Evolutionary conservation across 2,113 vertebrate species (phyloP).

Genomic region (Rhabdornis inornatus): DNA sequence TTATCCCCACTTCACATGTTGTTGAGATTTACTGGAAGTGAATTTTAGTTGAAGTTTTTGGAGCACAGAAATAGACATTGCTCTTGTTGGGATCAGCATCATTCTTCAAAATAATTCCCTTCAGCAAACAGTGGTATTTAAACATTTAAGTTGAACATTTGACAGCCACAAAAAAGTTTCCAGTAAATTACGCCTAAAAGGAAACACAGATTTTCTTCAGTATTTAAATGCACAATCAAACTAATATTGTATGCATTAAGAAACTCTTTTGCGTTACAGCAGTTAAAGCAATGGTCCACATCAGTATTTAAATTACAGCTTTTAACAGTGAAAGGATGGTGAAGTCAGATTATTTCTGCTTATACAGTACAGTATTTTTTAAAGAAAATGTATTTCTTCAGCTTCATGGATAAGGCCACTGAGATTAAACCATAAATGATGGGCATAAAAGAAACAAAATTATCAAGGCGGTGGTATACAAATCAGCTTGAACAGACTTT

Average conservation of each 20-base stretch:
- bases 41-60: not conserved
- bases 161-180: not conserved
- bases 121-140: not conserved
- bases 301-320: not conserved
- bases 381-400: not conserved
- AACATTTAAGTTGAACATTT: not conserved
- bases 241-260: not conserved
- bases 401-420: not conserved
- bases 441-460: not conserved
- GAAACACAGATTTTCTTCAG: not conserved
- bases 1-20: not conserved
- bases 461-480: not conserved
- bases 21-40: not conserved
- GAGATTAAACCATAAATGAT: not conserved
- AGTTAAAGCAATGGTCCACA: not conserved
- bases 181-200: not conserved
- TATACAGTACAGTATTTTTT: not conserved
- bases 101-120: not conserved
- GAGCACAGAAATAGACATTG: not conserved
- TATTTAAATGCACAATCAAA: not conserved
- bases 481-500: not conserved
- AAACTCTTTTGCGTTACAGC: not conserved
- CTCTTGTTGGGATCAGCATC: not conserved
- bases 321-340: not conserved
- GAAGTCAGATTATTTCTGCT: not conserved